Evolutionary conservation across 2,888 invertebrate genomes (phyloP).

Genomic region (Protophormia terraenovae): DNA sequence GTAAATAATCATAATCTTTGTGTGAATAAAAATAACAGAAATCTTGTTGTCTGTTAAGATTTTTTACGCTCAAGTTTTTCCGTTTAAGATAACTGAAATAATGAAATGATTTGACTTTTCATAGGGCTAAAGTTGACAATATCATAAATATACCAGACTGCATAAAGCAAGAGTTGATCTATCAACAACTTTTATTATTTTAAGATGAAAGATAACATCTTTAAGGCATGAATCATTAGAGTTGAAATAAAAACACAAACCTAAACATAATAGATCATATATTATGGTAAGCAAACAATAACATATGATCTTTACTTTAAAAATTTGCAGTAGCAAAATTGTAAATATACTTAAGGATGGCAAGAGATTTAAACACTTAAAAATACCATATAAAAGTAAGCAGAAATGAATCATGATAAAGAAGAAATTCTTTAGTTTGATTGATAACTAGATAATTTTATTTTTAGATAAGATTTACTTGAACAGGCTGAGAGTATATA

Average conservation of each 20-base stretch:
- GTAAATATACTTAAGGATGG: neutral
- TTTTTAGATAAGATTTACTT: conserved; percentile 6
- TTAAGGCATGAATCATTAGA: neutral
- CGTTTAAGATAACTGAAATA: too few relatives aligned
- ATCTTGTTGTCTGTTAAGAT: neutral
- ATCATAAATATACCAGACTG: neutral
- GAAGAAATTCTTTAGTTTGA: neutral
- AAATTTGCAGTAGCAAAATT: neutral
- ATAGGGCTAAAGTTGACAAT: neutral
- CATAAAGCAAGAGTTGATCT: neutral
- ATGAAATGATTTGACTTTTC: neutral
- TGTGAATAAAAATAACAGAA: neutral
- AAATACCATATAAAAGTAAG: neutral
- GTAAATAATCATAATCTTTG: neutral
- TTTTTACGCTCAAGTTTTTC: too few relatives aligned
- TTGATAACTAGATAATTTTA: neutral
- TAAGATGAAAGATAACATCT: neutral
- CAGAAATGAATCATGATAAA: neutral
- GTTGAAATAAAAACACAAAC: neutral
- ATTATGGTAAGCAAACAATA: neutral
- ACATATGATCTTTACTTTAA: neutral
- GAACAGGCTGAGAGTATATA: neutral
- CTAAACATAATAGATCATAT: too few relatives aligned
- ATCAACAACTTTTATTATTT: neutral
- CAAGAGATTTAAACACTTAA: neutral